Evolutionary conservation across 2,888 invertebrate species (phyloP), one percentile per base, ranked within the genome.

Genomic region (Eilema sororculum): DNA sequence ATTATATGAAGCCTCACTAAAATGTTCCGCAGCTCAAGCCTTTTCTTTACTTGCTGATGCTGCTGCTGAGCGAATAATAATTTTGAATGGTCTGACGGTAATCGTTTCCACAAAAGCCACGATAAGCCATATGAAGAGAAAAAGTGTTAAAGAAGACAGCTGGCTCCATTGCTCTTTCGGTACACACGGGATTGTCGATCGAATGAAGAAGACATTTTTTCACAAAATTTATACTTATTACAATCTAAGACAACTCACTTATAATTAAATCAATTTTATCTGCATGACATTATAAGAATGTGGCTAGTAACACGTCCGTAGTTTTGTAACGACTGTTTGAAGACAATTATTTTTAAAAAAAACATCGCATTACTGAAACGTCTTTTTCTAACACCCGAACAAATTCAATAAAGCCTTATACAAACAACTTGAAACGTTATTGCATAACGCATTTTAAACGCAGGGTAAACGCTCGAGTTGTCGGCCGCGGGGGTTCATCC

Each of bases 371-470:
- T 52, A 52, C 52, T 52, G n/a, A 22, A 41, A 41, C 16, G 4
- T 46, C 67, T 9, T 30, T 16, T 28, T 25, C 60, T 46, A 52
- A 67, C 22, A 62, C 82, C 78, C 82, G 82, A 78, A 84, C 87
- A 89, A 88, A 87, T 87, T 89, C 86, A 89, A 89, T 89, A 87
- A 88, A 84, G 81, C 75, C 66, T 72, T 68, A 63, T 46, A 75
- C 87, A 87, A 86, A 88, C 86, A 87, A 70, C 70, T 76, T 57
- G 41, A 46, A 72, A 41, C 77, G 76, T 82, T 86, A 85, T 85
- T 88, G 86, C 87, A 84, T 86, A 85, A 84, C 81, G 83, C 79
- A 84, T 83, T 82, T 78, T 77, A 78, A 78, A 76, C 73, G 81
- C 70, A 80, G 82, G 82, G 84, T 78, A 81, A 79, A 77, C 74